phyloP scores from a whole-genome alignment of 2,888 invertebrate genomes.

The Autographa pulchrina region DNA sequence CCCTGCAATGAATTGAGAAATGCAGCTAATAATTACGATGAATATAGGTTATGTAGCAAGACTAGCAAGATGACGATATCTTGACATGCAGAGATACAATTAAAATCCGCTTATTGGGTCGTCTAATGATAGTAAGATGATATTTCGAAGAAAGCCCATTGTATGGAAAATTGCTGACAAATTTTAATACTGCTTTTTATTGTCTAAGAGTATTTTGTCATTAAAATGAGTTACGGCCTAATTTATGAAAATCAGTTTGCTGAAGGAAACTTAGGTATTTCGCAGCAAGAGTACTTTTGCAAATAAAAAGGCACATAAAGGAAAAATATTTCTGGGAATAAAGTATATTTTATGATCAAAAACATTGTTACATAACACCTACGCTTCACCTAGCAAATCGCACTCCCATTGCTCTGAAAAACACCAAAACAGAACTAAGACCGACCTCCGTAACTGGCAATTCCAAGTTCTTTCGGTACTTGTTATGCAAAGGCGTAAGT shows the following conservation, averaged over 20 bases:
- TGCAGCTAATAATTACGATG: neutral
- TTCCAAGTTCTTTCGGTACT: constrained; percentile 14
- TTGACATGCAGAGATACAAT: neutral
- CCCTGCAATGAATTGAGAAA: neutral
- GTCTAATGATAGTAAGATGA: neutral
- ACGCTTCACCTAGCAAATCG: neutral
- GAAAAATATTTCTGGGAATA: neutral
- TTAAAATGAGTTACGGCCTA: neutral
- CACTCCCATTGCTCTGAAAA: constrained; percentile 5
- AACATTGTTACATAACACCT: neutral
- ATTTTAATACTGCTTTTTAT: too few species aligned
- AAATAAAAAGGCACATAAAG: neutral
- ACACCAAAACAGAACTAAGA: constrained; percentile 19
- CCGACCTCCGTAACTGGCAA: neutral
- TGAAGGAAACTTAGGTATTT: neutral
- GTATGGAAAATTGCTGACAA: neutral
- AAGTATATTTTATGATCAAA: neutral
- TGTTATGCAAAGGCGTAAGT: constrained; percentile 33
- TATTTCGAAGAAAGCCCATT: neutral
- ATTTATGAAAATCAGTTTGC: neutral
- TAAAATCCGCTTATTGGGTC: neutral
- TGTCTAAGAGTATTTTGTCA: neutral
- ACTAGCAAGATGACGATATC: neutral
- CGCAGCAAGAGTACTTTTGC: neutral
- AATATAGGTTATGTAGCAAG: neutral